A percentile compares a stretch with the other conserved stretches of the same genome.
Conservation (phyloP, 2,113 vertebrate species). For the Tyto alba region DNA sequence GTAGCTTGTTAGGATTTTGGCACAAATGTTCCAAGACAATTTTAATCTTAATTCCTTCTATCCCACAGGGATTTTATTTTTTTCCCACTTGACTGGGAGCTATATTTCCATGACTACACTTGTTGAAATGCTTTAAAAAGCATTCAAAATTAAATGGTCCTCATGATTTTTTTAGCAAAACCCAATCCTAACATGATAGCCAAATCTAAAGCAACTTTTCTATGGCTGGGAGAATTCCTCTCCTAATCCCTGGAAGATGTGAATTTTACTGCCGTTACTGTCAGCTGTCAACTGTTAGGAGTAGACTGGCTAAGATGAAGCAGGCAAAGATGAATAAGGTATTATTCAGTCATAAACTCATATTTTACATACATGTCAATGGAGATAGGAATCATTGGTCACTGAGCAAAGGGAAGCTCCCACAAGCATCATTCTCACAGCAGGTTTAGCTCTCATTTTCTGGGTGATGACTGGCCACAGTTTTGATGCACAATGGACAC, state of each 20-base stretch:
- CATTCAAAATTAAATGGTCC: neutral
- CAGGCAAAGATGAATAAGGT: neutral
- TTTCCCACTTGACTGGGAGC: neutral
- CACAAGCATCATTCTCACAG: neutral
- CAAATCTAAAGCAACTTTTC: conserved; percentile 11
- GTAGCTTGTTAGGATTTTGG: neutral
- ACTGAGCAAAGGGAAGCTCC: neutral
- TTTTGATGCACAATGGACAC: neutral
- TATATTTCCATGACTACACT: neutral
- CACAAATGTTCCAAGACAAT: neutral
- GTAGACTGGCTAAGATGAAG: neutral
- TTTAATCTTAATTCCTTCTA: conserved; percentile 9
- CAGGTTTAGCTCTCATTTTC: neutral
- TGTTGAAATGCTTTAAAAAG: neutral
- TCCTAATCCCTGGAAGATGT: neutral
- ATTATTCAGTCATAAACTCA: neutral
- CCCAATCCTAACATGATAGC: neutral
- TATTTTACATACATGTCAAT: neutral
- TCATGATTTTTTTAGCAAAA: neutral
- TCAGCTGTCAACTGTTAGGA: neutral
- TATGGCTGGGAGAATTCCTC: neutral
- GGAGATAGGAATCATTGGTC: neutral
- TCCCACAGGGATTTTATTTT: neutral
- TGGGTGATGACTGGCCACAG: neutral
- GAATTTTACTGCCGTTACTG: neutral